phyloP scores from a whole-genome alignment of 2,888 invertebrate genomes.

The Tupiocoris notatus region DNA sequence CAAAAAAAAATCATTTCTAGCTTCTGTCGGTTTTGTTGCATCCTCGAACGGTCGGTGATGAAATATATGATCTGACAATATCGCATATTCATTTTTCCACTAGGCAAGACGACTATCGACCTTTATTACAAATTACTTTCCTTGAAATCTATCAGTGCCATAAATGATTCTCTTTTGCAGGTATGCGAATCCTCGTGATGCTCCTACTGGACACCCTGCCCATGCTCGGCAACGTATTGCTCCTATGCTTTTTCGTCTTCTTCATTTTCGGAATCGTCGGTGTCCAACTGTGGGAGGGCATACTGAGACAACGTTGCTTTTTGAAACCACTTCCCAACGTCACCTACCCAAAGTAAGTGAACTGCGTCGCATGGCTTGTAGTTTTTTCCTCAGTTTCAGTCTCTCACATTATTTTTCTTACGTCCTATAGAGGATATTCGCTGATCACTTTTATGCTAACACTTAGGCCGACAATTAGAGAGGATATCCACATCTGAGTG shows the following conservation, averaged over 20 bases:
- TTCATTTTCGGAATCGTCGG: conserved; percentile 99
- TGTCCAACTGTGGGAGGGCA: conserved; percentile 98
- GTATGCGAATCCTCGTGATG: conserved; percentile 99
- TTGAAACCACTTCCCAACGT: conserved; percentile 57
- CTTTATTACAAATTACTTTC: too few species aligned
- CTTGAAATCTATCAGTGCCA: neutral
- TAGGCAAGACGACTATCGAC: too few species aligned
- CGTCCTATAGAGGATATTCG: too few species aligned
- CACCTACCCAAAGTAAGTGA: conserved; percentile 73
- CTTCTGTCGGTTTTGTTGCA: too few species aligned
- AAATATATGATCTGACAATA: too few species aligned
- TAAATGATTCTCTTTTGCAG: conserved; percentile 57
- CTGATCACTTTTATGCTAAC: too few species aligned
- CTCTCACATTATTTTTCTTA: neutral
- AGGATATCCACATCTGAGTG: too few species aligned
- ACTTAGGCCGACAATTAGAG: too few species aligned
- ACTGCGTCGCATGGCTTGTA: neutral
- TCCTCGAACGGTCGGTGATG: too few species aligned
- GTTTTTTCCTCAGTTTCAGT: neutral
- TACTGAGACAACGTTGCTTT: conserved; percentile 90
- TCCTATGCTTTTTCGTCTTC: conserved; percentile 99
- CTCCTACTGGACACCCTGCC: conserved; percentile 95
- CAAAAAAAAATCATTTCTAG: too few species aligned
- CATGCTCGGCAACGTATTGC: conserved; percentile 97
- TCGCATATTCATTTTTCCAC: too few species aligned